A percentile compares a stretch with the other conserved stretches of the same genome.
Conservation (phyloP, 2,888 invertebrate species). For the Lepidochrysops patricia region DNA sequence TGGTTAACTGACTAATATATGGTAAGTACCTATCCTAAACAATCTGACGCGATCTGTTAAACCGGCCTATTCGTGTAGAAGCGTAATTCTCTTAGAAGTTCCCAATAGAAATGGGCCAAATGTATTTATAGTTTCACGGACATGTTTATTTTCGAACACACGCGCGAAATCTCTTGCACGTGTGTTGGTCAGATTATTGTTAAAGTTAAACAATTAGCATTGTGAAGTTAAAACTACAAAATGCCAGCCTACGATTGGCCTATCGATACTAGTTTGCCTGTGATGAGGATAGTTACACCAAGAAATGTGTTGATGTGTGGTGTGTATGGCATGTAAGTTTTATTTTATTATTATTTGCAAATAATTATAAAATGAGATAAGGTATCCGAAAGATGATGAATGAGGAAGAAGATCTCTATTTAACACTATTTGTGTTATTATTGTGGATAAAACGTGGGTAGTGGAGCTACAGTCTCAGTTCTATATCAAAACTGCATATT, state of each 20-base stretch:
- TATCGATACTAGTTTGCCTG: conserved; percentile 53
- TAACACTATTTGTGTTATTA: too few species aligned
- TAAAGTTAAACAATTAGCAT: not conserved
- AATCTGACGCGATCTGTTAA: too few species aligned
- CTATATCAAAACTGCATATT: too few species aligned
- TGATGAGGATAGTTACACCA: conserved; percentile 55
- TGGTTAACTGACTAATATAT: too few species aligned
- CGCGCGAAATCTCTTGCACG: not conserved
- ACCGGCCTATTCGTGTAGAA: too few species aligned
- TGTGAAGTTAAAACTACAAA: conserved; percentile 19
- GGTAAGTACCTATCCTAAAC: too few species aligned
- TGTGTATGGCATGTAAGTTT: conserved; percentile 53
- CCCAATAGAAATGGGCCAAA: conserved; percentile 13
- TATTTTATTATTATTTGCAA: not conserved
- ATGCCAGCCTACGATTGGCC: conserved; percentile 49
- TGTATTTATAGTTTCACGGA: conserved; percentile 25
- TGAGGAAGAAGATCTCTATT: too few species aligned
- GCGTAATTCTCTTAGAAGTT: too few species aligned
- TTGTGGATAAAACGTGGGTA: too few species aligned
- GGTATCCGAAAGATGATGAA: too few species aligned
- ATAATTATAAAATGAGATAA: too few species aligned
- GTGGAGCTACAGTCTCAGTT: too few species aligned
- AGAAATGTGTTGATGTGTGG: conserved; percentile 45
- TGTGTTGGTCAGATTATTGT: not conserved
- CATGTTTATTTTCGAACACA: conserved; percentile 20